Percentiles rank a stretch among this genome's conserved stretches.
Conservation (phyloP, 2,888 invertebrate species). For the Eristalis arbustorum region DNA sequence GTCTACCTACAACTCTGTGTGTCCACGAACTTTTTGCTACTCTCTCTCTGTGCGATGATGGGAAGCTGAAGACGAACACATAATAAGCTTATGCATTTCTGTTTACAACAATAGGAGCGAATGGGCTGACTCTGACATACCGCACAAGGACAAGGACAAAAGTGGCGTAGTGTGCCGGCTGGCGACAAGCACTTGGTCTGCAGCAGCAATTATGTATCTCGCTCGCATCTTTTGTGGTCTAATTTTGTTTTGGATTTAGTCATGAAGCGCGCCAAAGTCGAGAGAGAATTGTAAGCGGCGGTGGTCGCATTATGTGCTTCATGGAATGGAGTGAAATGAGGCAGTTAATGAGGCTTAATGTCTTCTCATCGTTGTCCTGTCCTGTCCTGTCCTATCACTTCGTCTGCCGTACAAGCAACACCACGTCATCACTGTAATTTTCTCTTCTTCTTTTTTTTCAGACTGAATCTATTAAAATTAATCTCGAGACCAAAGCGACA, state of each 20-base stretch:
- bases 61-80: slow-evolving; percentile 17
- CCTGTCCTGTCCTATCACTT: no score
- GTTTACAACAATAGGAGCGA: slow-evolving; percentile 34
- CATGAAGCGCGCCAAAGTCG: neutral
- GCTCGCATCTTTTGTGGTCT: slow-evolving; percentile 20
- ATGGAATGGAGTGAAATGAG: no score
- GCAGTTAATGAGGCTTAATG: no score
- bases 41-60: neutral
- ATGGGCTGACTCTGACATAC: slow-evolving; percentile 28
- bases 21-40: slow-evolving; percentile 24
- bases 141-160: slow-evolving; percentile 54
- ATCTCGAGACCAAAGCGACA: slow-evolving; percentile 86
- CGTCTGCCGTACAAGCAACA: no score
- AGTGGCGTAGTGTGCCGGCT: slow-evolving; percentile 15
- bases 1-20: slow-evolving; percentile 35
- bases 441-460: slow-evolving; percentile 76
- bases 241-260: slow-evolving; percentile 43
- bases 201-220: slow-evolving; percentile 59
- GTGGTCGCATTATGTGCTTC: neutral
- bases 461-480: slow-evolving; percentile 89
- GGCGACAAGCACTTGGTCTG: slow-evolving; percentile 43
- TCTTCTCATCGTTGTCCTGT: no score
- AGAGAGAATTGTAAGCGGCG: neutral
- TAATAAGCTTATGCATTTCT: slow-evolving; percentile 64
- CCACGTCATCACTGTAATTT: no score